Percentiles rank a stretch among this genome's conserved stretches.
These are phyloP conservation scores for Thereva unica DNA, from an alignment of 2,888 invertebrate genomes.

Conservation along the genomic window DNA sequence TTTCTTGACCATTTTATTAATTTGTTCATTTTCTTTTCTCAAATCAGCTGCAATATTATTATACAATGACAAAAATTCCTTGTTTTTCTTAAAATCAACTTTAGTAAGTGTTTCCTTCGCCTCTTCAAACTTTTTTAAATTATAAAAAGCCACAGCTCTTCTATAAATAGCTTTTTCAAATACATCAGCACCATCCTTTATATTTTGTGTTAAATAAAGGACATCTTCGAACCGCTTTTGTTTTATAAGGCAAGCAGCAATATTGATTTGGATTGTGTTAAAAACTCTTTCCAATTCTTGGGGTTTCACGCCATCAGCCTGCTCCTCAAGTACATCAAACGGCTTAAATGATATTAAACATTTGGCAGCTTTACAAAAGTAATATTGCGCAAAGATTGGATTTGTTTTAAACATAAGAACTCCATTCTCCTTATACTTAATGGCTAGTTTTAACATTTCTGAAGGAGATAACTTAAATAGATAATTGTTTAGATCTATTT, in stretches of 20 bases:
- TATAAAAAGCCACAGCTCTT: constrained; percentile 60
- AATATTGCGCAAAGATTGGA: constrained; percentile 71
- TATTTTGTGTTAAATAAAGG: constrained; percentile 64
- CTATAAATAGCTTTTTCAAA: constrained; percentile 62
- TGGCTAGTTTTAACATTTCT: constrained; percentile 57
- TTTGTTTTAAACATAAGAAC: constrained; percentile 68
- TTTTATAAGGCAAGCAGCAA: constrained; percentile 79
- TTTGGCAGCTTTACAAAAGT: constrained; percentile 76
- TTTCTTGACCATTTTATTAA: constrained; percentile 60
- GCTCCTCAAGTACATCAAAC: constrained; percentile 61
- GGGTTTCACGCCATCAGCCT: constrained; percentile 47
- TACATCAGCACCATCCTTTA: constrained; percentile 50
- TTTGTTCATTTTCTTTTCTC: constrained; percentile 65
- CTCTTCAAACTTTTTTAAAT: constrained; percentile 67
- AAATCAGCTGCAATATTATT: constrained; percentile 63
- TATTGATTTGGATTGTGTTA: constrained; percentile 75
- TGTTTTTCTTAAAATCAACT: constrained; percentile 66
- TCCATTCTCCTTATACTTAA: constrained; percentile 60
- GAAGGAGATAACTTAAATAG: constrained; percentile 57
- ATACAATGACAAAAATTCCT: constrained; percentile 66
- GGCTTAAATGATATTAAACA: constrained; percentile 67
- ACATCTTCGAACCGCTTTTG: constrained; percentile 69
- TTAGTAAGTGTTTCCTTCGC: constrained; percentile 64
- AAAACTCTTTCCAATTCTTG: constrained; percentile 65
- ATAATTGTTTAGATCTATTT: constrained; percentile 55